Conservation (phyloP, 2,888 invertebrate species). For the Agriopis leucophaearia region DNA sequence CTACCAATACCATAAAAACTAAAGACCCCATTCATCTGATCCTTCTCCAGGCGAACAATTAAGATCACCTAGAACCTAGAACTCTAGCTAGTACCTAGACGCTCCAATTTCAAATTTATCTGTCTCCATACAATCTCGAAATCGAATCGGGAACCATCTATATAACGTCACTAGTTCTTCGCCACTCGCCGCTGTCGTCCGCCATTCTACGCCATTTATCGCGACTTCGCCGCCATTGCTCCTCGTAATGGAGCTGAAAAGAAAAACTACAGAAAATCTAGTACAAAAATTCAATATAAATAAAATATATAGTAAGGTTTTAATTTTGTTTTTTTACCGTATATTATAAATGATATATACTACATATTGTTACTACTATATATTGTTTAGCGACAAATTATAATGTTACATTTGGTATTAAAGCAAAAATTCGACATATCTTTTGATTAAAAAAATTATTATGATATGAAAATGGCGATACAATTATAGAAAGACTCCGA, state of each 20-base stretch:
- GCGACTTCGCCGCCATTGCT: slow-evolving; percentile 64
- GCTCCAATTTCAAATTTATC: slow-evolving; percentile 49
- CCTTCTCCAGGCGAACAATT: slow-evolving; percentile 26
- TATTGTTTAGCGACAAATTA: too few relatives aligned
- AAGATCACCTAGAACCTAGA: slow-evolving; percentile 24
- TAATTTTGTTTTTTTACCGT: too few relatives aligned
- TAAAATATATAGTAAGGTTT: too few relatives aligned
- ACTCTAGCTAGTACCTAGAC: too few relatives aligned
- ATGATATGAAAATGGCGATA: too few relatives aligned
- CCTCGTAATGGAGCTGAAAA: slow-evolving; percentile 62
- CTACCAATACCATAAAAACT: slow-evolving; percentile 5
- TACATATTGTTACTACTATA: too few relatives aligned
- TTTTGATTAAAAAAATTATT: too few relatives aligned
- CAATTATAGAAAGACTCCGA: too few relatives aligned
- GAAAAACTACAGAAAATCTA: not conserved
- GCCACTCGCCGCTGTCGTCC: slow-evolving; percentile 43
- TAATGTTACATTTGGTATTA: too few relatives aligned
- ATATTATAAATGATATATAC: too few relatives aligned
- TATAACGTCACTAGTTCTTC: slow-evolving; percentile 51
- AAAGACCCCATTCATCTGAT: slow-evolving; percentile 11
- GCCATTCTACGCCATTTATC: slow-evolving; percentile 69
- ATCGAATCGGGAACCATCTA: slow-evolving; percentile 55
- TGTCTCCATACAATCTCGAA: slow-evolving; percentile 49
- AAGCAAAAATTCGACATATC: too few relatives aligned
- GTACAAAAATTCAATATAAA: too few relatives aligned